Conservation (phyloP, 2,113 vertebrate genomes). For the Columba janthina region DNA sequence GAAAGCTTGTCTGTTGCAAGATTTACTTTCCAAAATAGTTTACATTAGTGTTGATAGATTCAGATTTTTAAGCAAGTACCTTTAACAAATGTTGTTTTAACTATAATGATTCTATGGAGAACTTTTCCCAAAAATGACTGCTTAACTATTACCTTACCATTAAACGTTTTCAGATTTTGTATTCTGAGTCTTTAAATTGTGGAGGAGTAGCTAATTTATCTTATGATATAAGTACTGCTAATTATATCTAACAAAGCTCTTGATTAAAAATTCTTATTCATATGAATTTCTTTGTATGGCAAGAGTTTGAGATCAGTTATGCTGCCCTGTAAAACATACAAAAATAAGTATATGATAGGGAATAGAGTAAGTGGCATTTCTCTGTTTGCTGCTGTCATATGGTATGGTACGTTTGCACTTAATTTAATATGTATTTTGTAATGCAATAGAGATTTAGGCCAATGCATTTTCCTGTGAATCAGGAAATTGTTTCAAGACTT, state of each 20-base stretch:
- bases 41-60: background rate
- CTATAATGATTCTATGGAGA: background rate
- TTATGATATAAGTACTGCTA: background rate
- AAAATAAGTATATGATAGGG: background rate
- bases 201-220: background rate
- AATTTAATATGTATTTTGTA: background rate
- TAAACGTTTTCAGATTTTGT: background rate
- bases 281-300: background rate
- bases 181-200: background rate
- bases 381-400: background rate
- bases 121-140: background rate
- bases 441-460: background rate
- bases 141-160: background rate
- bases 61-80: background rate
- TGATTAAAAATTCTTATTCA: background rate
- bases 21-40: background rate
- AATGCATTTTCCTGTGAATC: background rate
- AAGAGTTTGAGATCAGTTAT: background rate
- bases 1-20: background rate
- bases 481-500: background rate
- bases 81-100: background rate
- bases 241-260: background rate
- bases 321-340: background rate
- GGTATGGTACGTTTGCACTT: background rate
- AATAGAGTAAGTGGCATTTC: background rate